phyloP scores from a whole-genome alignment of 2,797 vertebrate species.

The Alcedo quadribrachys region DNA sequence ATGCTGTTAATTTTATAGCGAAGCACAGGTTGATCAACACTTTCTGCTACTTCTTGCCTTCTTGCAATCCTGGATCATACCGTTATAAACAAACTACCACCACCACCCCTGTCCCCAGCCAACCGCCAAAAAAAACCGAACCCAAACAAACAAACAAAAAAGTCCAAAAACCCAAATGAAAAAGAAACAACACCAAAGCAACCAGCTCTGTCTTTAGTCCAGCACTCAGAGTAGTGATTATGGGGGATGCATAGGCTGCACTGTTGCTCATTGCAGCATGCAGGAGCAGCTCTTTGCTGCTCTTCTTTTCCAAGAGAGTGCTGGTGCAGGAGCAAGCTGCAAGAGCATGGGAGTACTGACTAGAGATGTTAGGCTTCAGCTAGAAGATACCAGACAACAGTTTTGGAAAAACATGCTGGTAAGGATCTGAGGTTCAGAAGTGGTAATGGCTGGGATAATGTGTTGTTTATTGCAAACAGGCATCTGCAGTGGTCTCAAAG shows the following conservation, averaged over 20 bases:
- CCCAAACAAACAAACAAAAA: too few species aligned
- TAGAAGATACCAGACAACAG: not conserved
- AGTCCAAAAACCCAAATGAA: too few species aligned
- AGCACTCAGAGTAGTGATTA: not conserved
- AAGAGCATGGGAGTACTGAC: fast-evolving
- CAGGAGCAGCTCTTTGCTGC: not conserved
- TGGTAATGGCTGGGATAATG: not conserved
- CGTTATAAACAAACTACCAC: not conserved
- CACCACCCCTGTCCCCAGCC: too few species aligned
- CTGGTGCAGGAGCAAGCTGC: not conserved
- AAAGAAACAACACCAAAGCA: not conserved
- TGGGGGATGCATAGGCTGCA: not conserved
- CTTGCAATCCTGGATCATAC: not conserved
- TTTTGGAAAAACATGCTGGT: not conserved
- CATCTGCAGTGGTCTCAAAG: not conserved
- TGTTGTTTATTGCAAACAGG: slow-evolving; percentile 34
- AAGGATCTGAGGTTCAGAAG: not conserved
- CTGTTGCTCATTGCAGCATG: fast-evolving
- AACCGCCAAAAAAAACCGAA: too few species aligned
- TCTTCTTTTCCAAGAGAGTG: not conserved
- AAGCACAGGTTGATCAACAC: not conserved
- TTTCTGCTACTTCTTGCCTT: not conserved
- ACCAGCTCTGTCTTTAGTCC: not conserved
- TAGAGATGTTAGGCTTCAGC: not conserved
- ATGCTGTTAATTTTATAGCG: not conserved